Base-by-base conservation (phyloP, 2,888 invertebrate genomes). In the Morpho deidamia region DNA sequence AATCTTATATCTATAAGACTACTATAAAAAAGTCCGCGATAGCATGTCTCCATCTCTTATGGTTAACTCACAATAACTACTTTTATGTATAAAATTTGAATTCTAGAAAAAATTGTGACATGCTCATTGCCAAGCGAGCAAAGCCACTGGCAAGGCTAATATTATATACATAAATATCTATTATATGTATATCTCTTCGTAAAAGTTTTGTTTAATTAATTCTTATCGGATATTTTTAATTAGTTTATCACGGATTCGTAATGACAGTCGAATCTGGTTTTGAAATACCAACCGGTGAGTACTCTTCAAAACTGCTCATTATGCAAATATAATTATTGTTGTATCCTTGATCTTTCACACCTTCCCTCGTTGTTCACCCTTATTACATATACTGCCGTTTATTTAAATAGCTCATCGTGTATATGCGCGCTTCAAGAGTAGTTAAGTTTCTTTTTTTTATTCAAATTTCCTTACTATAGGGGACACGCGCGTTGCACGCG, bases 401-500 rank as follows among this genome's bases (percentile, higher is more conserved):
- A 70, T 71, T 70, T 68, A 58, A 55, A 55, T 52, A 63, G 65
- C 65, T 71, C 72, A 74, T 80, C 72, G 70, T 64, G 62, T 72
- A 71, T 65, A 69, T 71, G 64, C 71, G 63, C 71, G 74, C 71
- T 73, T 78, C 67, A 68, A 80, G 80, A 74, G 74, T 74, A 72
- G 69, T 72, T 74, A 66, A 74, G 69, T 70, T 69, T 23, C 23
- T 23, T 77, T 79, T 78, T 77, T 81, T 62, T 63, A 60, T 59
- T 80, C 68, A 77, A 83, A 85, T 83, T 84, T 74, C 80, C 80
- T 77, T 79, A 70, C 69, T 72, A 88, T 86, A 81, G 71, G 85
- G 83, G 85, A 81, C 88, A 88, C 87, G 86, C 81, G 86, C 71
- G 38, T 38, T 52, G 66, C 88, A 88, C 87, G 78, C 83, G 87